Base-by-base conservation (phyloP, 2,888 invertebrate genomes). In the Dione vanillae region DNA sequence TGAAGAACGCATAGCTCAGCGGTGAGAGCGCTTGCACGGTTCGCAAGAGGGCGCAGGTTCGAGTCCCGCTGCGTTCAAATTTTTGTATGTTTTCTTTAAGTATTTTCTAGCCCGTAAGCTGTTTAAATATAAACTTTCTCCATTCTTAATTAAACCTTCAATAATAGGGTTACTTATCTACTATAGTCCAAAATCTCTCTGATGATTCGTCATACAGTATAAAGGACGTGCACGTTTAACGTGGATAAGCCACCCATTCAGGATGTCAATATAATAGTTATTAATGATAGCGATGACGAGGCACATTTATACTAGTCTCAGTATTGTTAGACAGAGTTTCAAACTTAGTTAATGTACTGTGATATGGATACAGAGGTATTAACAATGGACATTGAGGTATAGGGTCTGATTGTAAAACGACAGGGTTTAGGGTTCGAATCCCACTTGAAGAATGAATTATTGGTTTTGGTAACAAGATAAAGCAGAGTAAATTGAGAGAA, bases 191-290 rank as follows among this genome's bases (percentile, higher is more conserved):
- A 56, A 40, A 40, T 54, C n/a, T 37, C 37, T 37, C 37, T n/a
- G 16, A 56, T 11, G 37, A 56, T 37, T 56, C 37, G 11, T 56
- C 37, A 37, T 40, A 37, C 11, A 19, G 56, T 11, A 40, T n/a
- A 56, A 56, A 37, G 37, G 56, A 11, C 37, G 35, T 11, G 43
- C 27, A n/a, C 43, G 2, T 61, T 16, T 43, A 61, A 16, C 14
- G n/a, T 5, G n/a, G 45, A 45, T 45, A 61, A 61, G 35, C 43
- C 37, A 56, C 16, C 1, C 56, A 10, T 61, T 61, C 16, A 27
- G 45, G 10, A n/a, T 61, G 35, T 61, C 61, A 16, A 61, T 61
- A 27, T 45, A 61, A 61, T 45, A 45, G 11, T 61, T 43, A 61
- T 43, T 61, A 61, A 45, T 61, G 61, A 61, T 45, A n/a, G 45